Conservation (phyloP, 2,888 invertebrate genomes). For the Erynnis tages region DNA sequence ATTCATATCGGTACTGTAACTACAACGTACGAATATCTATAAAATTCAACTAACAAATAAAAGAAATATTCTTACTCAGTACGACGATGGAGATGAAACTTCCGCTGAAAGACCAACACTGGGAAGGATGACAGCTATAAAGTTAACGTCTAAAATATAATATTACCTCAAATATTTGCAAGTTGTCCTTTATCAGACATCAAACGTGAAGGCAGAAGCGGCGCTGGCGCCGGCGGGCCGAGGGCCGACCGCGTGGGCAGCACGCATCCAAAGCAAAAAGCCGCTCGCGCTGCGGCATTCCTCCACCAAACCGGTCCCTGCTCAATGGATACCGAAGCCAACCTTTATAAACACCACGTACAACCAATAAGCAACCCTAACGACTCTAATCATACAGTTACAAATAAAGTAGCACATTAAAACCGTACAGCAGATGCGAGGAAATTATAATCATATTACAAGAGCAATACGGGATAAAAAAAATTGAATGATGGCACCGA, state of each 20-base stretch:
- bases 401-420: constrained; percentile 27
- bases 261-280: constrained; percentile 67
- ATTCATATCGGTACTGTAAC: no score
- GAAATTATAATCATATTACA: constrained; percentile 71
- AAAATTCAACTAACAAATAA: no score
- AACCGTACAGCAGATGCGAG: constrained; percentile 38
- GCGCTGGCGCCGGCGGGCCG: constrained; percentile 49
- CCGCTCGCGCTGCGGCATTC: constrained; percentile 69
- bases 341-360: constrained; percentile 28
- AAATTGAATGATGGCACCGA: constrained; percentile 61
- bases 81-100: no score
- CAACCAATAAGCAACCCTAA: constrained; percentile 50
- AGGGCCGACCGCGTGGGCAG: constrained; percentile 60
- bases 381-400: constrained; percentile 37
- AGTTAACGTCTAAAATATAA: constrained; percentile 30
- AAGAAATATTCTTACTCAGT: no score
- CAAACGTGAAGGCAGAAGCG: constrained; percentile 49
- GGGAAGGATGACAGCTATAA: background rate
- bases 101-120: background rate
- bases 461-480: constrained; percentile 65
- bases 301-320: constrained; percentile 67
- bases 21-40: no score
- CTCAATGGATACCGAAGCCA: constrained; percentile 70
- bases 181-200: constrained; percentile 61
- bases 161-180: constrained; percentile 64